These are phyloP conservation scores for Tangara arthus DNA, from an alignment of 2,797 vertebrate species.

Conservation along the genomic window DNA sequence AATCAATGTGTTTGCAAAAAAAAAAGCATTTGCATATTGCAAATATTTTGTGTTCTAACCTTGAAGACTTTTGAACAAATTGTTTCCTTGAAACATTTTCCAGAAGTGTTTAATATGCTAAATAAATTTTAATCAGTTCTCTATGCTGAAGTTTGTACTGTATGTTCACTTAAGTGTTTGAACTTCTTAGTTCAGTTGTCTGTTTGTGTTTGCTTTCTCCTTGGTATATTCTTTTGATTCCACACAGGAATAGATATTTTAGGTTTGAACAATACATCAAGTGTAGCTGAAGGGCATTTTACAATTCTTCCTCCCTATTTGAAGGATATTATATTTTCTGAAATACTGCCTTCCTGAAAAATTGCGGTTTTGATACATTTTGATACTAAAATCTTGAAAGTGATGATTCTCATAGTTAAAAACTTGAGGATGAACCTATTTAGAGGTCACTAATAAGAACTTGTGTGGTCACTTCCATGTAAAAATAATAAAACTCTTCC, in stretches of 20 bases:
- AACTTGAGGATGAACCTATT: not conserved
- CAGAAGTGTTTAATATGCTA: not conserved
- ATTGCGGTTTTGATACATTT: not conserved
- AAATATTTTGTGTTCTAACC: not conserved
- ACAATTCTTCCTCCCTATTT: not conserved
- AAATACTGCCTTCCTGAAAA: not conserved
- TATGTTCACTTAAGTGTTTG: not conserved
- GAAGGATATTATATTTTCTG: not conserved
- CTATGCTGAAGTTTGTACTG: not conserved
- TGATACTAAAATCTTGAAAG: not conserved
- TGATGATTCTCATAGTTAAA: not conserved
- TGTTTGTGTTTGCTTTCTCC: not conserved
- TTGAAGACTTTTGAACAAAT: constrained; percentile 4
- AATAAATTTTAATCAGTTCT: constrained; percentile 13
- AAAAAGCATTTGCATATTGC: not conserved
- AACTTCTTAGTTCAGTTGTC: not conserved
- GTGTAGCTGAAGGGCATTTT: not conserved
- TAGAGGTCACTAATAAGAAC: not conserved
- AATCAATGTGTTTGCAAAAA: not conserved
- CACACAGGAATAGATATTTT: not conserved
- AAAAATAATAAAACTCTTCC: not conserved
- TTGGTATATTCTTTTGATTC: not conserved
- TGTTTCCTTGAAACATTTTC: not conserved
- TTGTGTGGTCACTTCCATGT: not conserved
- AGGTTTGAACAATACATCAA: not conserved